Evolutionary conservation across 1,140 invertebrate species (phyloP).

Genomic region (Drosophila serrata): DNA sequence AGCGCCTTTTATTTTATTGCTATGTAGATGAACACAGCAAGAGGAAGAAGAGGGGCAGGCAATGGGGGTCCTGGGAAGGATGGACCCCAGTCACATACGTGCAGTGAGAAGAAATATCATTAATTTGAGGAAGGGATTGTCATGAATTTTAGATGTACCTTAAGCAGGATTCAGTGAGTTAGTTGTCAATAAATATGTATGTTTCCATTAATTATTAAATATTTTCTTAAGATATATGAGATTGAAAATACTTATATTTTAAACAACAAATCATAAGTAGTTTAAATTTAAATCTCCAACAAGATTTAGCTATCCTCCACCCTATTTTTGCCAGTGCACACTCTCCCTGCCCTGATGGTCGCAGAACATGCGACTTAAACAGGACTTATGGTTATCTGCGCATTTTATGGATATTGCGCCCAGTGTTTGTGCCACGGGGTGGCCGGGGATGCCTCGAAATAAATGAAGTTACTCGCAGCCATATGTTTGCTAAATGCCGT

Average conservation of each 20-base stretch:
- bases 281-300: no score
- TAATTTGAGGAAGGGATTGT: background rate
- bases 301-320: no score
- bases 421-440: conserved; percentile 30
- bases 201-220: background rate
- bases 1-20: conserved; percentile 82
- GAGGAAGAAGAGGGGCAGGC: conserved; percentile 8
- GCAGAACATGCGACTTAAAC: conserved; percentile 76
- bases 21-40: conserved; percentile 79
- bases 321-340: conserved; percentile 4
- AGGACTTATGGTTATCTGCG: conserved; percentile 85
- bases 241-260: background rate
- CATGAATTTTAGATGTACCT: background rate
- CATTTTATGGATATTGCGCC: conserved; percentile 85
- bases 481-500: conserved; percentile 78
- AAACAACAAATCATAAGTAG: background rate
- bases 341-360: conserved; percentile 10
- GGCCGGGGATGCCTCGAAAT: conserved; percentile 41
- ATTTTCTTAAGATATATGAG: background rate
- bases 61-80: conserved; percentile 36
- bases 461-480: conserved; percentile 77
- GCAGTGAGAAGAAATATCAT: background rate
- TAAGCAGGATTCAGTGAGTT: no score
- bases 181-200: background rate
- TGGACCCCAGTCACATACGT: conserved; percentile 62